A percentile compares a stretch with the other conserved stretches of the same genome.
These are phyloP conservation scores for Lithophane semibrunnea DNA, from an alignment of 2,888 invertebrate species.

Conservation along the genomic window DNA sequence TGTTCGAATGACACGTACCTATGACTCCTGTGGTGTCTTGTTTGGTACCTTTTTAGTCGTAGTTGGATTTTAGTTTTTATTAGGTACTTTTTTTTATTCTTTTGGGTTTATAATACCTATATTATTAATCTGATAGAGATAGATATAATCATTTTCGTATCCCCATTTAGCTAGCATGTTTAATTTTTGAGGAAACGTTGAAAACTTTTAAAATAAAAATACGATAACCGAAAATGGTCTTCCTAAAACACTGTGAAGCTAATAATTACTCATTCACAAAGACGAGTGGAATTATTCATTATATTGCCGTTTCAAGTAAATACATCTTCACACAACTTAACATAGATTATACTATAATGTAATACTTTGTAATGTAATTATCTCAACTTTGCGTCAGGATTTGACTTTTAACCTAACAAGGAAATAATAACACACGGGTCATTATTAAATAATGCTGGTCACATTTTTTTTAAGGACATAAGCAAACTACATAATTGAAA, in stretches of 20 bases:
- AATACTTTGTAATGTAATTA: slow-evolving; percentile 10
- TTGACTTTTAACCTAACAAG: slow-evolving; percentile 31
- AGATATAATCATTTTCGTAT: too few species aligned
- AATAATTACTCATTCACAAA: not conserved
- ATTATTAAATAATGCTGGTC: slow-evolving; percentile 3
- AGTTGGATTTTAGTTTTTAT: too few species aligned
- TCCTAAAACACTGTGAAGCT: not conserved
- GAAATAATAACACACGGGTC: slow-evolving; percentile 14
- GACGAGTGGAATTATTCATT: not conserved
- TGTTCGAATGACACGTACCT: too few species aligned
- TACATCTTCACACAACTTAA: not conserved
- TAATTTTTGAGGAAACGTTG: too few species aligned
- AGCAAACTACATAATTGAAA: not conserved
- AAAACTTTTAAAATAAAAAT: not conserved
- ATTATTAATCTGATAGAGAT: too few species aligned
- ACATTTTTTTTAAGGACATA: not conserved
- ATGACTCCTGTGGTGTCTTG: too few species aligned
- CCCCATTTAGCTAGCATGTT: too few species aligned
- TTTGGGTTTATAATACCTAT: too few species aligned
- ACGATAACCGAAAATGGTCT: not conserved
- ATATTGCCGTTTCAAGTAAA: not conserved
- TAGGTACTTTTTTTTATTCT: too few species aligned
- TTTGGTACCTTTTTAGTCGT: too few species aligned
- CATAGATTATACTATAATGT: not conserved
- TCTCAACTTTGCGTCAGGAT: slow-evolving; percentile 26